Conservation (phyloP, 2,797 vertebrate genomes). For the Pipistrellus kuhlii region DNA sequence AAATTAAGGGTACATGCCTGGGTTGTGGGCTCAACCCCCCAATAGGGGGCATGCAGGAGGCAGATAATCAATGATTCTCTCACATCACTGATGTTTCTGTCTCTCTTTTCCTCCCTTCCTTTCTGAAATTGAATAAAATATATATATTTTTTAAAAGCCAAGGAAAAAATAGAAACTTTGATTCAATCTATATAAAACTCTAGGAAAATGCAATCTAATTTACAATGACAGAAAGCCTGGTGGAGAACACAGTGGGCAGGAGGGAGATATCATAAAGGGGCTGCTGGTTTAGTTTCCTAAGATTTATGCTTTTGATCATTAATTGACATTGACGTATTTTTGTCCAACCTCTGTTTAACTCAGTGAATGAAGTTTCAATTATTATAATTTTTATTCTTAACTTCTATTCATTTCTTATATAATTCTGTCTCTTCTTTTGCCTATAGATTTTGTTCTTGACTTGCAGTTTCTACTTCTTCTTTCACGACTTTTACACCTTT, state of each 20-base stretch:
- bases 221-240: conserved; percentile 36
- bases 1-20: no score
- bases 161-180: not conserved
- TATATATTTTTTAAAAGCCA: not conserved
- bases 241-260: not conserved
- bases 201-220: conserved; percentile 25
- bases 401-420: not conserved
- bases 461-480: not conserved
- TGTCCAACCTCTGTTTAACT: not conserved
- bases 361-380: not conserved
- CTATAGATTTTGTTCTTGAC: not conserved
- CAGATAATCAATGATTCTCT: no score
- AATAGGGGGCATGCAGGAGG: no score
- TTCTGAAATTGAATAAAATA: no score
- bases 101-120: no score
- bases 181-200: conserved; percentile 27
- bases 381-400: conserved; percentile 9
- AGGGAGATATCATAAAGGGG: not conserved
- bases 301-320: not conserved
- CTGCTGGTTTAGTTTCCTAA: not conserved
- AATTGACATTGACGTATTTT: not conserved
- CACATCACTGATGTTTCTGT: no score
- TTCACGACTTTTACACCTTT: conserved; percentile 24
- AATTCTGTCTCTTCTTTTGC: not conserved
- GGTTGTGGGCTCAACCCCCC: no score